Percentiles rank a stretch among this genome's conserved stretches.
Evolutionary conservation across 2,113 vertebrate species (phyloP).

Genomic region (Hippolais icterina): DNA sequence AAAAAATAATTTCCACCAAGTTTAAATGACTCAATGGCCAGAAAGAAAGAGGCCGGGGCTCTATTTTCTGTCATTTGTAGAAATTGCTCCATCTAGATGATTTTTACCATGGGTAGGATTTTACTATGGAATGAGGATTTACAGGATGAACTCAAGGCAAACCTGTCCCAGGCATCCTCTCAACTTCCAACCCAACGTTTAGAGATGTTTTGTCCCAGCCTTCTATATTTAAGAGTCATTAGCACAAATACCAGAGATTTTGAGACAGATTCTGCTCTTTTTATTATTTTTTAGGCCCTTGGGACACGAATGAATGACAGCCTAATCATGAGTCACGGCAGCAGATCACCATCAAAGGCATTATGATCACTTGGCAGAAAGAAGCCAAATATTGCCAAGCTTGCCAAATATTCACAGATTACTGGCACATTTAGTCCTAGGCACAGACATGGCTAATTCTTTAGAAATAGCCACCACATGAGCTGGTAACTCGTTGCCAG

Average conservation of each 20-base stretch:
- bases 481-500: not conserved
- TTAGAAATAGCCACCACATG: not conserved
- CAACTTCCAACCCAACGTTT: not conserved
- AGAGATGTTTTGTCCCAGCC: not conserved
- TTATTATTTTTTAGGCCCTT: not conserved
- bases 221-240: not conserved
- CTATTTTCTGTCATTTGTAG: not conserved
- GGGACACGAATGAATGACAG: not conserved
- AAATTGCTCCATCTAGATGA: not conserved
- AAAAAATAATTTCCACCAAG: not conserved
- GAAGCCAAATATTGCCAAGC: not conserved
- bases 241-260: not conserved
- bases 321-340: rapidly evolving
- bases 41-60: not conserved
- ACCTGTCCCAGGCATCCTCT: not conserved
- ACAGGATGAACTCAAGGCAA: not conserved
- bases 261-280: not conserved
- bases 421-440: not conserved
- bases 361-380: not conserved
- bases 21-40: not conserved
- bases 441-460: not conserved
- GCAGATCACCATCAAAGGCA: not conserved
- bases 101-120: not conserved
- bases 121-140: not conserved
- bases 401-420: not conserved